Conservation (phyloP, 2,113 vertebrate species). For the Gnathonemus echidnorhynchus region DNA sequence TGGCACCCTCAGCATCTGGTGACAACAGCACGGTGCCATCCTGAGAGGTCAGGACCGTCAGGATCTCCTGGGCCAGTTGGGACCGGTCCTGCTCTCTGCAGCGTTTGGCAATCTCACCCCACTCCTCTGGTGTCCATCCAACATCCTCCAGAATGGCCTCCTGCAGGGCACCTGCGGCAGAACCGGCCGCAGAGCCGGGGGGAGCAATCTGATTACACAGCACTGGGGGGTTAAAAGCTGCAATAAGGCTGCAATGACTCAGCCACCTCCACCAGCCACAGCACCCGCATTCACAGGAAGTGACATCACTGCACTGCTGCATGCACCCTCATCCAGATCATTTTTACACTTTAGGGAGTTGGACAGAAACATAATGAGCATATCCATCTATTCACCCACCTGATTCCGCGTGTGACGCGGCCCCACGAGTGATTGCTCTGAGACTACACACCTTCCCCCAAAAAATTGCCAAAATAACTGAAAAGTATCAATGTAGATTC, state of each 20-base stretch:
- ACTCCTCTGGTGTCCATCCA: constrained; percentile 18
- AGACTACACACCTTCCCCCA: background rate
- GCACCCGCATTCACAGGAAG: background rate
- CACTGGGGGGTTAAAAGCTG: background rate
- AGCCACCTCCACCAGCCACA: background rate
- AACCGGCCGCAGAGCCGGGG: background rate
- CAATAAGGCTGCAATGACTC: background rate
- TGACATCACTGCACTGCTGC: background rate
- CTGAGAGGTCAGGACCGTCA: constrained; percentile 28
- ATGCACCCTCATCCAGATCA: background rate
- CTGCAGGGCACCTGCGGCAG: constrained; percentile 27
- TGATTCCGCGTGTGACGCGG: fast-evolving
- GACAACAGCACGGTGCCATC: constrained; percentile 17
- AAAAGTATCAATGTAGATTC: background rate
- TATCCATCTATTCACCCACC: background rate
- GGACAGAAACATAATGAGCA: background rate
- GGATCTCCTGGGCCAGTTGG: constrained; percentile 33
- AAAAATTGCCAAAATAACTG: background rate
- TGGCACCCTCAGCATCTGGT: constrained; percentile 7
- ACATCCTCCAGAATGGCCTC: constrained; percentile 28
- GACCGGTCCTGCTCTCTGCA: constrained; percentile 17
- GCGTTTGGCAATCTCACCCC: constrained; percentile 31
- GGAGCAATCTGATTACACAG: background rate
- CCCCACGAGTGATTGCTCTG: background rate
- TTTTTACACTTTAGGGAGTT: background rate